phyloP scores from a whole-genome alignment of 2,113 vertebrate species.

The Cnemophilus loriae region DNA sequence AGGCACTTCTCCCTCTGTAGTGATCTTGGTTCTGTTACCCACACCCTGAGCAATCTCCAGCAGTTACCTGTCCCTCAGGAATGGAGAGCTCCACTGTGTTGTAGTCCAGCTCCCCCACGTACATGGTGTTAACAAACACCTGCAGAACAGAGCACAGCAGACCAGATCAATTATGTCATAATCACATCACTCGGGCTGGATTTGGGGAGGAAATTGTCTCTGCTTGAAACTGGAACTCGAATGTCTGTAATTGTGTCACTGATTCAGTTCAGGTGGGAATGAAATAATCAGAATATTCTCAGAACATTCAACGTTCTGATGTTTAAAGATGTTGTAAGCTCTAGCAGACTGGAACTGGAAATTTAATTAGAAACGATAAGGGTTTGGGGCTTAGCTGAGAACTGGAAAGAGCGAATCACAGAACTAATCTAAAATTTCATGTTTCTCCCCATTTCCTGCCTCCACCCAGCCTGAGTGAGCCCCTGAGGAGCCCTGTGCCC shows the following conservation, averaged over 20 bases:
- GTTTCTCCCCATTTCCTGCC: neutral
- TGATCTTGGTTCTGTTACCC: neutral
- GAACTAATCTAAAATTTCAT: neutral
- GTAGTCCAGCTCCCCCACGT: conserved; percentile 86
- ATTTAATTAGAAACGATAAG: neutral
- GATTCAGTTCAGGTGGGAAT: neutral
- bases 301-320: neutral
- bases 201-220: neutral
- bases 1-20: neutral
- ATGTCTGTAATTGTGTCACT: neutral
- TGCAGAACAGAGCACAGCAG: conserved; percentile 52
- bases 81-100: conserved; percentile 72
- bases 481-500: neutral
- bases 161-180: neutral
- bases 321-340: neutral
- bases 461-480: neutral
- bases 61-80: conserved; percentile 82
- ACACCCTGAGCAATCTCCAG: neutral
- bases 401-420: neutral
- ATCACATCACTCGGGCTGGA: neutral
- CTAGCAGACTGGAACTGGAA: neutral
- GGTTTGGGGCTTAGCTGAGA: neutral
- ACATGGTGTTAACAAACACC: conserved; percentile 88
- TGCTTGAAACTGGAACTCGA: neutral
- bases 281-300: neutral